A percentile compares a stretch with the other conserved stretches of the same genome.
Conservation (phyloP, 2,113 vertebrate species). For the Cheirogaleus medius region DNA sequence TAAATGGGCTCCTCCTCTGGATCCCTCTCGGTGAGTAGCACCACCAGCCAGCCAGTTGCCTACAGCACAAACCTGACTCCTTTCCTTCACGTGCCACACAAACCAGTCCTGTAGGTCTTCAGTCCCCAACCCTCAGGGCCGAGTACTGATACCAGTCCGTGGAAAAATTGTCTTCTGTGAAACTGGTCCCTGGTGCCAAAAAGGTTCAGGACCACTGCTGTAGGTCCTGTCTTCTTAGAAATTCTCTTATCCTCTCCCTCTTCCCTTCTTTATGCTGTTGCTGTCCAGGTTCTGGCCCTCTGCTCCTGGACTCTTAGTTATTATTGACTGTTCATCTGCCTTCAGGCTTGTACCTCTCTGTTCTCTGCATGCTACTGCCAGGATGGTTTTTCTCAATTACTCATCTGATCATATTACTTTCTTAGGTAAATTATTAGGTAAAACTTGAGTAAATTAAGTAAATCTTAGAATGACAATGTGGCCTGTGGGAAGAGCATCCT, state of each 20-base stretch:
- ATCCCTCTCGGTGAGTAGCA: neutral
- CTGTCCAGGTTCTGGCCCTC: neutral
- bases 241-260: neutral
- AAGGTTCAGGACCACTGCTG: too few species aligned
- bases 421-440: too few species aligned
- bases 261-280: too few species aligned
- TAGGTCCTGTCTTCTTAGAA: neutral
- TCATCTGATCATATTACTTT: neutral
- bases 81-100: neutral
- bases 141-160: too few species aligned
- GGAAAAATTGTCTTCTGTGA: too few species aligned
- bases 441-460: neutral
- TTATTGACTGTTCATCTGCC: neutral
- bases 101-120: neutral
- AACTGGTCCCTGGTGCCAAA: too few species aligned
- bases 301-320: neutral
- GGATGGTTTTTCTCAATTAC: neutral
- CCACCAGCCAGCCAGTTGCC: neutral
- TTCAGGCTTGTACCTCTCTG: neutral
- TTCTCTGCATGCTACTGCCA: neutral
- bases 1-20: neutral
- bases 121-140: too few species aligned
- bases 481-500: neutral
- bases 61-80: neutral
- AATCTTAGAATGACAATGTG: neutral